Conservation (phyloP, 2,113 vertebrate species). For the Sceloporus undulatus region DNA sequence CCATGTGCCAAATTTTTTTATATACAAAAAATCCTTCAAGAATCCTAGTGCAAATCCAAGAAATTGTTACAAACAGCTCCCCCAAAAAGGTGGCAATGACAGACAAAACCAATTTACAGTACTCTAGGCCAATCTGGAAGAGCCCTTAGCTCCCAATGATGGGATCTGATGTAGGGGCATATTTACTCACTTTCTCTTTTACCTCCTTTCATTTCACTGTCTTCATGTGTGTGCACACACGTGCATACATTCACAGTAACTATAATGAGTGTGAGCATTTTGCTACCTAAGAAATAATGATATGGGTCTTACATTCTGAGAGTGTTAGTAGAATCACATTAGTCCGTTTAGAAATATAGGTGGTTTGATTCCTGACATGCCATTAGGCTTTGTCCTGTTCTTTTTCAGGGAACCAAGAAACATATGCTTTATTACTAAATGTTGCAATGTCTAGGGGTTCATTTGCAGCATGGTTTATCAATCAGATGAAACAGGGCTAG, state of each 20-base stretch:
- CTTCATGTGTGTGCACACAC: neutral
- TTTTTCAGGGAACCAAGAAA: constrained; percentile 66
- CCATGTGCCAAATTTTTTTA: too few relatives aligned
- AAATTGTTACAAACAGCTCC: too few relatives aligned
- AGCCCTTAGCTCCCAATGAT: too few relatives aligned
- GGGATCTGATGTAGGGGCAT: neutral
- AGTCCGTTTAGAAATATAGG: constrained; percentile 37
- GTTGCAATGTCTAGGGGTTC: constrained; percentile 82
- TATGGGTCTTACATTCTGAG: constrained; percentile 9
- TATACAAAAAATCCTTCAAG: too few relatives aligned
- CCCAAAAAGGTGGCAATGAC: neutral
- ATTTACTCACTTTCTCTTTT: neutral
- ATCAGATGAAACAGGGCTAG: constrained; percentile 47
- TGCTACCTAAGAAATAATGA: too few relatives aligned
- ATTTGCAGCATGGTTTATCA: constrained; percentile 28
- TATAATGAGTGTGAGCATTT: neutral
- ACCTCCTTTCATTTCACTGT: neutral
- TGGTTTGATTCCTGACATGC: constrained; percentile 51
- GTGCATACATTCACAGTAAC: neutral
- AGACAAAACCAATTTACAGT: neutral
- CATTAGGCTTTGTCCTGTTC: constrained; percentile 30
- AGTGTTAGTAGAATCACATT: fast-evolving
- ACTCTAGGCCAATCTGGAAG: too few relatives aligned
- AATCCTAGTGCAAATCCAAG: too few relatives aligned
- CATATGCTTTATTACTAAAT: constrained; percentile 73